Conservation (phyloP, 2,888 invertebrate genomes). For the Tridacna gigas region DNA sequence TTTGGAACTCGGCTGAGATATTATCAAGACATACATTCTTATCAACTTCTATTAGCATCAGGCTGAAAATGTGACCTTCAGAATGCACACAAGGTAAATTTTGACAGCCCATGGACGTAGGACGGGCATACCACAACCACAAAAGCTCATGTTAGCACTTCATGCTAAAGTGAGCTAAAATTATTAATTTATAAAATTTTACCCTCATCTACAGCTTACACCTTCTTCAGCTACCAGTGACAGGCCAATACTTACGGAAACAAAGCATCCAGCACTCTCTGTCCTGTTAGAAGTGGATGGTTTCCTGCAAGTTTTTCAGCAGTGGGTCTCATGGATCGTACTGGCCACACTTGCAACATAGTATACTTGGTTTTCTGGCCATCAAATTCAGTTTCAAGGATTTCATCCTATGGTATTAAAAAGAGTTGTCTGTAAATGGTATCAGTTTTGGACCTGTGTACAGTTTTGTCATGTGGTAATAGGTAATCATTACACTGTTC, state of each 20-base stretch:
- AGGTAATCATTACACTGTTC: too few relatives aligned
- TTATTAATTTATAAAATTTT: neutral
- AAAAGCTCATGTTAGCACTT: neutral
- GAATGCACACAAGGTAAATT: neutral
- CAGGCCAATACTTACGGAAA: conserved; percentile 92
- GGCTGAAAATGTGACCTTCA: neutral
- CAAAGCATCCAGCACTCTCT: conserved; percentile 98
- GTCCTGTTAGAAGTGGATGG: conserved; percentile 98
- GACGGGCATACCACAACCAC: neutral
- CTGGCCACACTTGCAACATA: conserved; percentile 99
- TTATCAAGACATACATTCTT: too few relatives aligned
- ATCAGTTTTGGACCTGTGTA: too few relatives aligned
- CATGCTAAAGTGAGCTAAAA: neutral
- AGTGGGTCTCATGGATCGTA: conserved; percentile 97
- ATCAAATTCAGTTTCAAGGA: conserved; percentile 99
- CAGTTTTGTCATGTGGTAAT: too few relatives aligned
- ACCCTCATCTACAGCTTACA: too few relatives aligned
- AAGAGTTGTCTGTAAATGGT: too few relatives aligned
- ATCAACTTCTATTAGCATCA: neutral
- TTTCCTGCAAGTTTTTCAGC: conserved; percentile 99
- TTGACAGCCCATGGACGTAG: neutral
- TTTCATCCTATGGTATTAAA: conserved; percentile 90
- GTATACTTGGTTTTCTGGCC: conserved; percentile 95
- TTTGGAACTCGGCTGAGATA: too few relatives aligned
- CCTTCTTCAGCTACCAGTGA: too few relatives aligned